phyloP scores from a whole-genome alignment of 1,140 invertebrate species.

The Zaprionus inermis region DNA sequence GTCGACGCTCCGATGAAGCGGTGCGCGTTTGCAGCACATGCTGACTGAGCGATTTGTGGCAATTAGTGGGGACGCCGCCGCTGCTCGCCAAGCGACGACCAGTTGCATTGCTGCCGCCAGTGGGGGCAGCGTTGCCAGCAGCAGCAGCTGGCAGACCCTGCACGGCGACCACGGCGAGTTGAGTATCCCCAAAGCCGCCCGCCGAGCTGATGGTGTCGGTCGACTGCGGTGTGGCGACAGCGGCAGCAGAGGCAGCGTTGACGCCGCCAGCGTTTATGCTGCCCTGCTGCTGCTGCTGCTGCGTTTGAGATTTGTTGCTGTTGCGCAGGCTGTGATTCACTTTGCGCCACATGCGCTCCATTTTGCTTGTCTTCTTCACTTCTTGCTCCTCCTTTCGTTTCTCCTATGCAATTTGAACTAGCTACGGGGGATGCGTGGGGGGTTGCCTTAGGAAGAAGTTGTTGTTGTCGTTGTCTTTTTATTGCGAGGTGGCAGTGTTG shows the following conservation, averaged over 20 bases:
- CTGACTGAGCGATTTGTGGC: slow-evolving; percentile 78
- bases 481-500: slow-evolving; percentile 66
- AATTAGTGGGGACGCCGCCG: slow-evolving; percentile 41
- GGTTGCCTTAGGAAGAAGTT: slow-evolving; percentile 10
- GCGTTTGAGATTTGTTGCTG: slow-evolving; percentile 69
- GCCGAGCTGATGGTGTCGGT: slow-evolving; percentile 77
- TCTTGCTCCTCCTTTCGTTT: slow-evolving; percentile 19
- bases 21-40: slow-evolving; percentile 80
- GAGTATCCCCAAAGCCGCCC: slow-evolving; percentile 73
- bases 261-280: slow-evolving; percentile 13
- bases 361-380: slow-evolving; percentile 23
- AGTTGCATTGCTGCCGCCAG: slow-evolving; percentile 76
- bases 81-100: slow-evolving; percentile 75
- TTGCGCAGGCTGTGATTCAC: slow-evolving; percentile 82
- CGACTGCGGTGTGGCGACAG: slow-evolving; percentile 60
- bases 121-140: slow-evolving; percentile 24
- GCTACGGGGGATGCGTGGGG: slow-evolving; percentile 44
- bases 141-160: slow-evolving; percentile 51
- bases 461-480: slow-evolving; percentile 33
- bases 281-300: slow-evolving; percentile 12
- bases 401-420: slow-evolving; percentile 61
- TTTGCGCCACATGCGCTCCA: slow-evolving; percentile 84
- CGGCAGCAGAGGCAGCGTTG: slow-evolving; percentile 10
- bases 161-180: slow-evolving; percentile 68
- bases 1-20: slow-evolving; percentile 75